Evolutionary conservation across 1,140 invertebrate species (phyloP).

Genomic region (Laupala kohalensis): DNA sequence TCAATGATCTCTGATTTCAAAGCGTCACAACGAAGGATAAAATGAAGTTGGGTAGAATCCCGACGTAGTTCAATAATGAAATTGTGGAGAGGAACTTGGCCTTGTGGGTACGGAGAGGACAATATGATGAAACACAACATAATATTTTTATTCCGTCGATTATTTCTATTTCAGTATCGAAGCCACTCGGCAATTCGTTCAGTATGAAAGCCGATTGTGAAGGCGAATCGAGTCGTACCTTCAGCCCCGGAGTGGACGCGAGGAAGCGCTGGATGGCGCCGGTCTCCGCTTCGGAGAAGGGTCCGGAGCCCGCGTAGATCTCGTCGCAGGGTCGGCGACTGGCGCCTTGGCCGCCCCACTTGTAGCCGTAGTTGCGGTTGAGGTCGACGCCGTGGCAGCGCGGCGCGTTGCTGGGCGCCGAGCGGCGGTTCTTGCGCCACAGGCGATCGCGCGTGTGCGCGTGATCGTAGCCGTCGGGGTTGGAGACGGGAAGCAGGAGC

Average conservation of each 20-base stretch:
- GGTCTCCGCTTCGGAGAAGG: conserved; percentile 80
- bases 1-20: too few relatives aligned
- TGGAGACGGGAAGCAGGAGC: conserved; percentile 40
- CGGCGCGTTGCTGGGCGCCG: neutral
- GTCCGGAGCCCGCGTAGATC: conserved; percentile 57
- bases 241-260: neutral
- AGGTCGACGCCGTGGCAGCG: conserved; percentile 42
- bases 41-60: too few relatives aligned
- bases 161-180: too few relatives aligned
- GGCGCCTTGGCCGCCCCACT: conserved; percentile 56
- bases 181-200: too few relatives aligned
- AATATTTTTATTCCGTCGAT: too few relatives aligned
- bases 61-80: too few relatives aligned
- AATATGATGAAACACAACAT: too few relatives aligned
- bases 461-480: conserved; percentile 47
- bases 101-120: too few relatives aligned
- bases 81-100: too few relatives aligned
- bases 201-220: too few relatives aligned
- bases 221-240: too few relatives aligned
- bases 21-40: too few relatives aligned
- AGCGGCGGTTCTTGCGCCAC: conserved; percentile 37
- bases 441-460: conserved; percentile 29
- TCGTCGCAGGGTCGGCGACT: conserved; percentile 65
- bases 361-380: conserved; percentile 55
- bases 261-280: conserved; percentile 28